Conservation (phyloP, 2,113 vertebrate species). For the Oryzias javanicus region DNA sequence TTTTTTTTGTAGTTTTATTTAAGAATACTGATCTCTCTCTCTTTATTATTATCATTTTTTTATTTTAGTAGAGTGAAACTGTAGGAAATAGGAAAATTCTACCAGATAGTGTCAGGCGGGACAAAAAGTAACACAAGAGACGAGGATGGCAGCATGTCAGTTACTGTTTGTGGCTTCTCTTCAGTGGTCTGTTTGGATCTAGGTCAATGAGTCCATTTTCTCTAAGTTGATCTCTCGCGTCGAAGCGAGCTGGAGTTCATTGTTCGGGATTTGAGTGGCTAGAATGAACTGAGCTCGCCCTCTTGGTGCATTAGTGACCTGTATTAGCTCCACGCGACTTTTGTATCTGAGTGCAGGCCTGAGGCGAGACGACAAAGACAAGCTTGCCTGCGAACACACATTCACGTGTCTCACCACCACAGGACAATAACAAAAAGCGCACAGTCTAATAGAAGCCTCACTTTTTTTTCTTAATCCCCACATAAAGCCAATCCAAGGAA, state of each 20-base stretch:
- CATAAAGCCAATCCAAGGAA: slow-evolving; percentile 42
- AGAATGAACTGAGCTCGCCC: slow-evolving; percentile 44
- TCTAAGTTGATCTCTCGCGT: slow-evolving; percentile 38
- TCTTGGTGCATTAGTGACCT: slow-evolving; percentile 68
- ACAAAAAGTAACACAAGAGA: not conserved
- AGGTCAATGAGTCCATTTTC: slow-evolving; percentile 69
- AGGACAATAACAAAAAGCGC: slow-evolving; percentile 43
- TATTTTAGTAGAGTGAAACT: too few relatives aligned
- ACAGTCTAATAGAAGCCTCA: slow-evolving; percentile 43
- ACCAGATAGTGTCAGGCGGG: too few relatives aligned
- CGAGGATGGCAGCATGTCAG: slow-evolving; percentile 28
- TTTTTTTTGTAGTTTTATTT: not conserved
- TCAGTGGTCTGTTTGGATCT: slow-evolving; percentile 40
- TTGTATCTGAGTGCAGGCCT: slow-evolving; percentile 62
- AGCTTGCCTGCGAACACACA: slow-evolving; percentile 42
- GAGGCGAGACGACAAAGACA: slow-evolving; percentile 60
- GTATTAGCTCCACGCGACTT: slow-evolving; percentile 60
- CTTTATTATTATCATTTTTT: not conserved
- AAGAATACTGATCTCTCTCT: not conserved
- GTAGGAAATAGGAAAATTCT: too few relatives aligned
- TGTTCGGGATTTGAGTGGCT: slow-evolving; percentile 50
- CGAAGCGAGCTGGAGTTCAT: slow-evolving; percentile 38
- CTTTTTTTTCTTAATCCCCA: slow-evolving; percentile 21
- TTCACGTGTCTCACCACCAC: slow-evolving; percentile 33
- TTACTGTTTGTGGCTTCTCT: slow-evolving; percentile 1